Percentiles rank a stretch among this genome's conserved stretches.
Evolutionary conservation across 2,113 vertebrate species (phyloP).

Genomic region (Periophthalmus modestus): DNA sequence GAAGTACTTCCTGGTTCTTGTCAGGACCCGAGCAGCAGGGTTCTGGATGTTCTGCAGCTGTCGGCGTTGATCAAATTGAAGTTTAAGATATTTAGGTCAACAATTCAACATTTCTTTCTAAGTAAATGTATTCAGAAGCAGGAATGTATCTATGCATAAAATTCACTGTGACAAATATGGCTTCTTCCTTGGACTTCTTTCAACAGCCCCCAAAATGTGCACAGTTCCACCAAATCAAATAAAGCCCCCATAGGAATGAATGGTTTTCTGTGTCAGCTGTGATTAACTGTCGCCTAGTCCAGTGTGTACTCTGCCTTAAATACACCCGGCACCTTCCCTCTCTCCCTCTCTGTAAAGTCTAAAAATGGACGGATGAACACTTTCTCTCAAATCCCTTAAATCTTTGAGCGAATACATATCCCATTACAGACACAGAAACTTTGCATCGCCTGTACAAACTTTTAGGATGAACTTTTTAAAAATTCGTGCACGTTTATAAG

Average conservation of each 20-base stretch:
- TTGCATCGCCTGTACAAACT: conserved; percentile 31
- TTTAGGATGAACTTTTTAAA: conserved; percentile 41
- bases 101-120: background rate
- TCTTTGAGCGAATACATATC: conserved; percentile 13
- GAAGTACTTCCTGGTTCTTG: too few species aligned
- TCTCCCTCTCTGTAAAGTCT: background rate
- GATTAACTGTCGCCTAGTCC: background rate
- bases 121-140: background rate
- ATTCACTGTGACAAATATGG: background rate
- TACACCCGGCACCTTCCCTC: background rate
- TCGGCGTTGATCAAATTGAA: too few species aligned
- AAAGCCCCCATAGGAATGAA: background rate
- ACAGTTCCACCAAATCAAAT: background rate
- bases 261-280: background rate
- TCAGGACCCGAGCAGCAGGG: too few species aligned
- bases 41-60: background rate
- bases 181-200: background rate
- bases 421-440: conserved; percentile 18
- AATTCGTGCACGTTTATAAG: conserved; percentile 42
- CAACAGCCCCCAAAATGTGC: background rate
- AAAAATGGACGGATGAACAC: background rate
- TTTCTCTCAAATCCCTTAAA: background rate
- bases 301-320: background rate
- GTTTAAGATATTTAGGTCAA: too few species aligned
- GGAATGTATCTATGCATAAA: background rate